These are phyloP conservation scores for Centruroides vittatus DNA, from an alignment of 1,140 invertebrate genomes.

Conservation along the genomic window DNA sequence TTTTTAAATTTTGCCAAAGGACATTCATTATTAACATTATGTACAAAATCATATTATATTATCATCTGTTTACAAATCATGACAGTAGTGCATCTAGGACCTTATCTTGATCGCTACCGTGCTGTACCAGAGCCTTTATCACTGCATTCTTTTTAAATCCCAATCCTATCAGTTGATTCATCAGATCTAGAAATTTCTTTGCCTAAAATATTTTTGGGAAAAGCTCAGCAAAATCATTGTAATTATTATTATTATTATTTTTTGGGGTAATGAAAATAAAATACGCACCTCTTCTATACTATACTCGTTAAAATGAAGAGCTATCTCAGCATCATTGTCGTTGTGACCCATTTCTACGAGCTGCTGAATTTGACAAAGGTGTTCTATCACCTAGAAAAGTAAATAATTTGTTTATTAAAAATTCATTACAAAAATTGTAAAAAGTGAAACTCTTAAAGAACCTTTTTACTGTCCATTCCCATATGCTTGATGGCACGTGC, in stretches of 20 bases:
- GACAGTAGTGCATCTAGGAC: constrained; percentile 46
- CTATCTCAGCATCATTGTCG: constrained; percentile 40
- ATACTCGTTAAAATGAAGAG: constrained; percentile 32
- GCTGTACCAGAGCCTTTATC: constrained; percentile 52
- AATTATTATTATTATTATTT: too few species aligned
- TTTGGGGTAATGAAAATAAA: not conserved
- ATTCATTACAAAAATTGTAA: not conserved
- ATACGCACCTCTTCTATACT: constrained; percentile 29
- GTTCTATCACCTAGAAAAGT: constrained; percentile 32
- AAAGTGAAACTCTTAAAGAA: constrained; percentile 26
- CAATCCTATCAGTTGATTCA: constrained; percentile 57
- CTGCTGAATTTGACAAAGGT: constrained; percentile 41
- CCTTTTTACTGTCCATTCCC: constrained; percentile 70
- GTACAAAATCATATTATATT: too few species aligned
- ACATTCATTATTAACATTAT: too few species aligned
- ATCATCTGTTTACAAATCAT: not conserved
- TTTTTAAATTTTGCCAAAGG: too few species aligned
- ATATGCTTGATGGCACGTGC: constrained; percentile 53
- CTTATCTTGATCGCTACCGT: constrained; percentile 68
- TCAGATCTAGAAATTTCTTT: constrained; percentile 36
- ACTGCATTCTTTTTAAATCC: constrained; percentile 64
- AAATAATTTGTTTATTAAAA: constrained; percentile 3
- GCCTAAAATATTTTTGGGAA: constrained; percentile 22
- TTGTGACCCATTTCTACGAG: constrained; percentile 44
- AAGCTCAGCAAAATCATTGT: too few species aligned